Percentiles rank a stretch among this genome's conserved stretches.
phyloP scores from a whole-genome alignment of 2,888 invertebrate genomes.

The Coelogynopora nodosa region DNA sequence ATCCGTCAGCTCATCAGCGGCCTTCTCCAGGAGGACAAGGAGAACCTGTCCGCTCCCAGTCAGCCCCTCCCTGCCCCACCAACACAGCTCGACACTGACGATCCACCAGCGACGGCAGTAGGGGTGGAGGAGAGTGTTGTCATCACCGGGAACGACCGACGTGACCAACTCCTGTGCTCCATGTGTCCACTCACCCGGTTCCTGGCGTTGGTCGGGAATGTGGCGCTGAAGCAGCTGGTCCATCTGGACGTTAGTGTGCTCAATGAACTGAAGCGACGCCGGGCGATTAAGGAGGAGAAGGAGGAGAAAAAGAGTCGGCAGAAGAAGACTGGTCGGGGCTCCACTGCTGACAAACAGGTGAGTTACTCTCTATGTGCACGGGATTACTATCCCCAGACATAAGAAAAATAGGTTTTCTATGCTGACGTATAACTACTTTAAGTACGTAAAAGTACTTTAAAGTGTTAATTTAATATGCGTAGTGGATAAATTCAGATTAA shows the following conservation, averaged over 20 bases:
- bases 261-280: slow-evolving; percentile 73
- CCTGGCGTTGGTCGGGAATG: slow-evolving; percentile 70
- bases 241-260: slow-evolving; percentile 78
- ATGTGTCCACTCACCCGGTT: slow-evolving; percentile 61
- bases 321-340: not conserved
- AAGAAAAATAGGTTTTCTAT: too few species aligned
- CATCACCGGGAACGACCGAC: not conserved
- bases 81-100: not conserved
- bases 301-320: slow-evolving; percentile 47
- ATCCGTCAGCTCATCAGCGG: slow-evolving; percentile 49
- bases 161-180: not conserved
- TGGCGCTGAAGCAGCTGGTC: slow-evolving; percentile 73
- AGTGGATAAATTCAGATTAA: too few species aligned
- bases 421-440: too few species aligned
- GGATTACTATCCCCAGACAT: too few species aligned
- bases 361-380: too few species aligned
- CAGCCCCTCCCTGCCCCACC: not conserved
- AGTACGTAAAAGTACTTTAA: too few species aligned
- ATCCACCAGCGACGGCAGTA: not conserved
- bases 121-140: not conserved
- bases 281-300: slow-evolving; percentile 62
- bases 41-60: slow-evolving; percentile 20
- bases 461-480: too few species aligned
- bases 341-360: not conserved
- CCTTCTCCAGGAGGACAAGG: slow-evolving; percentile 47